Evolutionary conservation across 2,888 invertebrate genomes (phyloP).

Genomic region (Nomada ferruginata): DNA sequence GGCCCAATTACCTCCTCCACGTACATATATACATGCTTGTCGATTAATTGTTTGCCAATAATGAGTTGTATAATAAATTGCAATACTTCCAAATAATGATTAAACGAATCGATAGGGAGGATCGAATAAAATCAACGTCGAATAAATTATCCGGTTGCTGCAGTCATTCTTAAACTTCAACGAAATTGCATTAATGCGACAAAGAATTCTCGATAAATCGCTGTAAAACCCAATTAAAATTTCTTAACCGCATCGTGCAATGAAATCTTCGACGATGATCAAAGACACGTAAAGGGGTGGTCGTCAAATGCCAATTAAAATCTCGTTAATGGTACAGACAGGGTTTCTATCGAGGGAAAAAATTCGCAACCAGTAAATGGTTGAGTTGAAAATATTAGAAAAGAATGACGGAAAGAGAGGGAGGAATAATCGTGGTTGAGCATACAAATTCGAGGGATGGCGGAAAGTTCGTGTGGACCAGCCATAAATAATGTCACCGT

Average conservation of each 20-base stretch:
- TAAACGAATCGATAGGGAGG: too few relatives aligned
- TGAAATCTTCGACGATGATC: slow-evolving; percentile 59
- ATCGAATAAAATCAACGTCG: too few relatives aligned
- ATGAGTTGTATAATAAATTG: background rate
- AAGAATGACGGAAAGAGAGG: background rate
- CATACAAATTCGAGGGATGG: slow-evolving; percentile 12
- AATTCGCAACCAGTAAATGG: slow-evolving; percentile 13
- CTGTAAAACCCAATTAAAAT: background rate
- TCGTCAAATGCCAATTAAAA: slow-evolving; percentile 73
- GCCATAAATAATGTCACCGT: slow-evolving; percentile 54
- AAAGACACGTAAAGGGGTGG: slow-evolving; percentile 39
- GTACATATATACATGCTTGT: background rate
- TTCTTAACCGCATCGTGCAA: background rate
- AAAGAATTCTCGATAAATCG: background rate
- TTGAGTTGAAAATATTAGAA: background rate
- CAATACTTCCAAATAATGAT: background rate
- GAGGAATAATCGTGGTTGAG: background rate
- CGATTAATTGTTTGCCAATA: slow-evolving; percentile 14
- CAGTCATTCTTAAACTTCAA: too few relatives aligned
- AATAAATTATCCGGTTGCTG: too few relatives aligned
- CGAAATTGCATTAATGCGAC: too few relatives aligned
- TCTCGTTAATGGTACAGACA: slow-evolving; percentile 70
- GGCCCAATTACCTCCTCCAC: slow-evolving; percentile 46
- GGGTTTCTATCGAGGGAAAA: background rate
- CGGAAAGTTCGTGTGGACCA: slow-evolving; percentile 29